Evolutionary conservation across 2,888 invertebrate species (phyloP).

Genomic region (Hydrotaea cyrtoneurina): DNA sequence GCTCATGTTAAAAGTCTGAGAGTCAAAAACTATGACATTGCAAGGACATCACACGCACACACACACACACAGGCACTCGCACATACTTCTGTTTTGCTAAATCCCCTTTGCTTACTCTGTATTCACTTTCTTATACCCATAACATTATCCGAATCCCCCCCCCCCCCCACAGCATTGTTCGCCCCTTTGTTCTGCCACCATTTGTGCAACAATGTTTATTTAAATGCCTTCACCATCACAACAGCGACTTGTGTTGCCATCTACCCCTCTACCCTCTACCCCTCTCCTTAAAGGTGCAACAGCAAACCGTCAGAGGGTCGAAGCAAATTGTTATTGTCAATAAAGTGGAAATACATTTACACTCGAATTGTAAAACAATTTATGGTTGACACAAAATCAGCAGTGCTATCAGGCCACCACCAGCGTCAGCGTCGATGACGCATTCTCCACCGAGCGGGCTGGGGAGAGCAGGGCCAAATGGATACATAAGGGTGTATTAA

Average conservation of each 20-base stretch:
- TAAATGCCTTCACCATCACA: conserved; percentile 18
- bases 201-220: conserved; percentile 37
- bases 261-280: neutral
- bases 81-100: neutral
- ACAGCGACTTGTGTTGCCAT: neutral
- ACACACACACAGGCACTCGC: conserved; percentile 3
- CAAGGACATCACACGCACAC: neutral
- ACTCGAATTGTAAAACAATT: conserved; percentile 48
- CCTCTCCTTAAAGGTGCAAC: neutral
- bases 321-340: conserved; percentile 40
- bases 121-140: conserved; percentile 32
- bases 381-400: conserved; percentile 49
- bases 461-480: neutral
- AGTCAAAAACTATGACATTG: conserved; percentile 11
- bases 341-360: conserved; percentile 55
- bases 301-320: neutral
- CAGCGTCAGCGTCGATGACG: too few species aligned
- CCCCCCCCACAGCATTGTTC: neutral
- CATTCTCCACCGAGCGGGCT: too few species aligned
- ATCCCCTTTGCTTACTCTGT: neutral
- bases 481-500: conserved; percentile 46
- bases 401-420: neutral
- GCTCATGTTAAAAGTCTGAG: neutral
- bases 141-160: conserved; percentile 38
- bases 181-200: neutral